Evolutionary conservation across 2,888 invertebrate genomes (phyloP), one percentile per base, ranked within the genome.

Genomic region (Alloscopus bannaensis): DNA sequence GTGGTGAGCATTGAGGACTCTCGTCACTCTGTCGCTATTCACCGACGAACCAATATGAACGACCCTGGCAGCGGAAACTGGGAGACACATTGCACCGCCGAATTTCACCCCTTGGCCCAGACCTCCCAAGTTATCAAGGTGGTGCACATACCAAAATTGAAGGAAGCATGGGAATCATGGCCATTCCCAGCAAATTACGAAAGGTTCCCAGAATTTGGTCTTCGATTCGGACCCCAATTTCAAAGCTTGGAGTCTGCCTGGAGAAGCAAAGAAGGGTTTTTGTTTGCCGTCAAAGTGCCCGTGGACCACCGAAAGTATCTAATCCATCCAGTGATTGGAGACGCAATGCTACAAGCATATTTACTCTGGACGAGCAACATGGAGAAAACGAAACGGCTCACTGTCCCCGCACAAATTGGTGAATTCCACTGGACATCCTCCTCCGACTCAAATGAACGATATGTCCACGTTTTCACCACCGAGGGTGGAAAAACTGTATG

Each of bases 321-420:
- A 1, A 40, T 76, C 18, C 82, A 82, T 55, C 82, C 82, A 0
- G 75, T 82, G 1, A 50, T 82, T 6, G 26, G 42, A 3, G 82
- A 73, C 18, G 64, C 65, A 1, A 65, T 73, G 73, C n/a, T 73
- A 1, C 73, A 73, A 36, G 40, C 57, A 1, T 64, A 52, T 3
- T 29, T 72, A 52, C 20, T 52, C 6, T 2, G 50, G 4, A 20
- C 59, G 0, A n/a, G 18, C 24, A 69, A 57, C 52, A 8, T 47
- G 59, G 11, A 57, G 22, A 59, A 47, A 18, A 45, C 28, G 20
- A 42, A 65, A 8, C 57, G 75, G 31, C 76, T 82, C 0, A 62
- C 71, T 3, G 66, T 82, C 20, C 82, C 80, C 0, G 26, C 80
- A 20, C 20, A 26, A 13, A 72, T 82, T 36, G 45, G 71, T 1